phyloP scores from a whole-genome alignment of 2,113 vertebrate species.

The Verasper variegatus region DNA sequence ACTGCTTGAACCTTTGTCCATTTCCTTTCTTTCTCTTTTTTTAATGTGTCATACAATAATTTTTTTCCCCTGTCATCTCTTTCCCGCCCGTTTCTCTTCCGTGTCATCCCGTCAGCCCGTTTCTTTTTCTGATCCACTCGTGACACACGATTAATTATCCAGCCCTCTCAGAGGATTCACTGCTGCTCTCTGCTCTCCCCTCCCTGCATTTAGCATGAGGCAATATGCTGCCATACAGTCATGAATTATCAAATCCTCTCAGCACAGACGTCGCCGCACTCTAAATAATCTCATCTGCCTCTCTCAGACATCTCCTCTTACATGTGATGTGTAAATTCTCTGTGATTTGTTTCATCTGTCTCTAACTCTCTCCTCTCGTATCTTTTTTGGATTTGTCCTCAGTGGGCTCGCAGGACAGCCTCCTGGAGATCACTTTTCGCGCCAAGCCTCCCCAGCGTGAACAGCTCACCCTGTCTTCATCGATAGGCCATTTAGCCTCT shows the following conservation, averaged over 20 bases:
- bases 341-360: constrained; percentile 6
- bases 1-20: neutral
- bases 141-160: constrained; percentile 58
- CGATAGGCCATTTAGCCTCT: constrained; percentile 66
- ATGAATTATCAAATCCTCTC: constrained; percentile 48
- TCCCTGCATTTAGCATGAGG: constrained; percentile 32
- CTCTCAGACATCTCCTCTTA: constrained; percentile 13
- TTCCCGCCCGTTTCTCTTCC: constrained; percentile 4
- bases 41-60: neutral
- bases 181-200: constrained; percentile 21
- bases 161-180: constrained; percentile 41
- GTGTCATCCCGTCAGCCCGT: too few species aligned
- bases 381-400: constrained; percentile 33
- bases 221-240: constrained; percentile 12
- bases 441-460: constrained; percentile 86
- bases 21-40: neutral
- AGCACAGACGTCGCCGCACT: constrained; percentile 28
- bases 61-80: neutral
- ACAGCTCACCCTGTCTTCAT: constrained; percentile 82
- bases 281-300: constrained; percentile 32
- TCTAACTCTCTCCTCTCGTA: neutral
- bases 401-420: constrained; percentile 97
- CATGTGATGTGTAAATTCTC: constrained; percentile 2
- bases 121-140: constrained; percentile 46
- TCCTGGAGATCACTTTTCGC: constrained; percentile 96